Conservation (phyloP, 1,140 invertebrate species). For the Drosophila burlai region DNA sequence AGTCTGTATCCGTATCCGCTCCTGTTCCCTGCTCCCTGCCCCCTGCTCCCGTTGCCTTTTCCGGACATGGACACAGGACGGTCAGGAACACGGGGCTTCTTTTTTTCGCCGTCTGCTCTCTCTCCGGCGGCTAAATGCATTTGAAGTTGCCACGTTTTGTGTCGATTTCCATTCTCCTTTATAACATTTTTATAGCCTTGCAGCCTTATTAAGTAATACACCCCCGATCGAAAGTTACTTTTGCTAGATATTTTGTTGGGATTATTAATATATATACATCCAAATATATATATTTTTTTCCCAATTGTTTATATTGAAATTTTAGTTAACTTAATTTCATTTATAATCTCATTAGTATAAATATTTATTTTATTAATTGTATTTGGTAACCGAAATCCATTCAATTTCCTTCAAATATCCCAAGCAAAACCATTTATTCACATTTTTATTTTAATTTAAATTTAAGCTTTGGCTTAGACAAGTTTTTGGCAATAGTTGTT, state of each 20-base stretch:
- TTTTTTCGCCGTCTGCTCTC: slow-evolving; percentile 16
- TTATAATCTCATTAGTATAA: no score
- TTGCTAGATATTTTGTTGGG: neutral
- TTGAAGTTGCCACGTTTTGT: slow-evolving; percentile 65
- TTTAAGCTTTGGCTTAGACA: neutral
- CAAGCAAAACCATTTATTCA: no score
- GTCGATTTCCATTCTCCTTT: slow-evolving; percentile 59
- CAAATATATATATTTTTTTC: neutral
- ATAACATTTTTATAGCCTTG: slow-evolving; percentile 7
- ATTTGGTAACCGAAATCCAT: no score
- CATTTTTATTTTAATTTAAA: neutral
- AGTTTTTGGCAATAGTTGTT: neutral
- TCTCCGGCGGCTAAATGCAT: slow-evolving; percentile 56
- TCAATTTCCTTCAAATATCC: neutral
- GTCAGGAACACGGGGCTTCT: slow-evolving; percentile 3
- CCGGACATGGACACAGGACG: neutral
- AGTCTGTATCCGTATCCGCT: slow-evolving; percentile 26
- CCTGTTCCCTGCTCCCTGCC: neutral
- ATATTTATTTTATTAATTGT: neutral
- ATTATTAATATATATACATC: neutral
- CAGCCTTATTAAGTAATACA: slow-evolving; percentile 11
- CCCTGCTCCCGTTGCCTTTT: neutral
- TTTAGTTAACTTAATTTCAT: neutral
- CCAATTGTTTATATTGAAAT: neutral
- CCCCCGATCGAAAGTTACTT: neutral